Evolutionary conservation across 2,797 vertebrate genomes (phyloP), one percentile per base, ranked within the genome.

Genomic region (Poeciliopsis presidionis): DNA sequence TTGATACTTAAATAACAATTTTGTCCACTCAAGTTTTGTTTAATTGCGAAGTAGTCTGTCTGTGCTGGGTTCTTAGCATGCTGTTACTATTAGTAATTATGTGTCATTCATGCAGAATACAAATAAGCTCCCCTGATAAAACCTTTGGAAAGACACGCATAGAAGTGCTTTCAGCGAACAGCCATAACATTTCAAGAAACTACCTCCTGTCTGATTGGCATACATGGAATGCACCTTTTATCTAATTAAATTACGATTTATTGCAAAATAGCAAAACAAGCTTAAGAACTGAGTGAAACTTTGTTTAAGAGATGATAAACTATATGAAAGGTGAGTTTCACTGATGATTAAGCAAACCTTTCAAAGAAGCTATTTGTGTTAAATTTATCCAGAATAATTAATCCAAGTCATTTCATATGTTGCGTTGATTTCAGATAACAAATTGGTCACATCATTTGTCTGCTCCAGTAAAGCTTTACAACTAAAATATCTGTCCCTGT

Each of bases 401-500:
- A 39, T 39, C 33, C 61, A 22, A 39, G 33, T 65, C 76, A 74
- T 87, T 84, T 81, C 92, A 39, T 28, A 59, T 83, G 79, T 80
- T 93, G 47, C 67, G 82, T 79, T 93, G 89, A 95, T 91, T 88
- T 86, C 61, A 88, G 86, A 93, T 93, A 88, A 87, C 81, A 89
- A 92, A 91, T 90, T 46, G 85, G 90, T 92, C 88, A 91, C 83
- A 74, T 83, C 93, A 90, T 95, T 95, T 95, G 93, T 94, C 94
- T 96, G 89, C 91, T 86, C 84, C 91, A 85, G 71, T 90, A 94
- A 95, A 94, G 92, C 92, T 79, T 91, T 90, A 86, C 93, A 92
- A 93, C 67, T 89, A 91, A 91, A 94, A 94, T 88, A 92, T 92
- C 80, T 90, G 87, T 76, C 78, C 88, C 88, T 86, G 87, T 78